Percentiles rank a stretch among this genome's conserved stretches.
These are phyloP conservation scores for Drosophila sproati DNA, from an alignment of 1,140 invertebrate genomes.

Conservation along the genomic window DNA sequence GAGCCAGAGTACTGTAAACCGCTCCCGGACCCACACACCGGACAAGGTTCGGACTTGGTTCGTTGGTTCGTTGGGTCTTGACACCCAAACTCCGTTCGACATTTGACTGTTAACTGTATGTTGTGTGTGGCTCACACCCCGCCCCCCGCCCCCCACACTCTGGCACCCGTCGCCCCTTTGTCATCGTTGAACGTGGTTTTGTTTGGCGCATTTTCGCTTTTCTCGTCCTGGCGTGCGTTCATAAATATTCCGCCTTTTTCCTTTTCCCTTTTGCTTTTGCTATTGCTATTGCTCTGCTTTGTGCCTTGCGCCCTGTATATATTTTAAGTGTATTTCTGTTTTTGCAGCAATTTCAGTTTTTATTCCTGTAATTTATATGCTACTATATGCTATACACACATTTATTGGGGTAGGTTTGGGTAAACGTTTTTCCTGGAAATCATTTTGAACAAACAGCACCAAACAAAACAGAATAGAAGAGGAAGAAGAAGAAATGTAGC, in stretches of 20 bases:
- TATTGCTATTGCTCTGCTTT: slow-evolving; percentile 1
- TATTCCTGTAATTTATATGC: slow-evolving; percentile 79
- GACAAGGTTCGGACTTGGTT: slow-evolving; percentile 69
- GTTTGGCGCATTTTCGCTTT: slow-evolving; percentile 79
- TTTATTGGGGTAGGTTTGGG: slow-evolving; percentile 70
- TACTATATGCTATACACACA: slow-evolving; percentile 38
- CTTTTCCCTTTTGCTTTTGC: slow-evolving; percentile 36
- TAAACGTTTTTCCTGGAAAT: slow-evolving; percentile 72
- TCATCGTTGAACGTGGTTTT: slow-evolving; percentile 22
- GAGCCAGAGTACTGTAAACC: not conserved
- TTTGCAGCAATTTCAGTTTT: slow-evolving; percentile 80
- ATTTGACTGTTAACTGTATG: slow-evolving; percentile 48
- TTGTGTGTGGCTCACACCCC: slow-evolving; percentile 8
- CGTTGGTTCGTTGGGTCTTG: slow-evolving; percentile 55
- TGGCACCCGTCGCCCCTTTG: not conserved
- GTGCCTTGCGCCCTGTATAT: slow-evolving; percentile 17
- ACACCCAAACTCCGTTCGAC: slow-evolving; percentile 20
- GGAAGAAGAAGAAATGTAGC: slow-evolving; percentile 6
- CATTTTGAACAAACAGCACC: slow-evolving; percentile 29
- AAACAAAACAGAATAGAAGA: too few species aligned
- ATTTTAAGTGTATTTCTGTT: slow-evolving; percentile 78
- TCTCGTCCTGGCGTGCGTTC: slow-evolving; percentile 70
- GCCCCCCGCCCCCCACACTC: not conserved
- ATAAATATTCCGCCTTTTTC: slow-evolving; percentile 77
- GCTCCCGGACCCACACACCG: slow-evolving; percentile 30